A percentile compares a stretch with the other conserved stretches of the same genome.
Evolutionary conservation across 2,888 invertebrate species (phyloP).

Genomic region (Hipparchia semele): DNA sequence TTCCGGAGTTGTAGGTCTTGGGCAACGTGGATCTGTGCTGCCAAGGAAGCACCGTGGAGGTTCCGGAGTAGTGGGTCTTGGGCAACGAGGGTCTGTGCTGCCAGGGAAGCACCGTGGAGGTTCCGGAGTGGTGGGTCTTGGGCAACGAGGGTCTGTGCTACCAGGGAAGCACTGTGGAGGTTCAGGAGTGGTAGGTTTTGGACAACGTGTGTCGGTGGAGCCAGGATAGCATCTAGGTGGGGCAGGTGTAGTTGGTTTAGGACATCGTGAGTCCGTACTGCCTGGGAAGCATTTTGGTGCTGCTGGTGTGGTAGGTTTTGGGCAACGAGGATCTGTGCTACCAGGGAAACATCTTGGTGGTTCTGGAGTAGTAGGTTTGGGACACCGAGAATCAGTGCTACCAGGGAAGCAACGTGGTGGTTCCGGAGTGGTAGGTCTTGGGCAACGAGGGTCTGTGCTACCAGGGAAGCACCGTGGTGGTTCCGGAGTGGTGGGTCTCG

Average conservation of each 20-base stretch:
- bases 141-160: slow-evolving; percentile 49
- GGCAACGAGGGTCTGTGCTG: slow-evolving; percentile 51
- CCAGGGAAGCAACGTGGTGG: slow-evolving; percentile 36
- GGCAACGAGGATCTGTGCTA: slow-evolving; percentile 48
- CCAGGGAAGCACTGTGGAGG: slow-evolving; percentile 25
- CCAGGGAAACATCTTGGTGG: slow-evolving; percentile 34
- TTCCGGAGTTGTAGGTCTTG: slow-evolving; percentile 15
- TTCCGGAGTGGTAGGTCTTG: slow-evolving; percentile 43
- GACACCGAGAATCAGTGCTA: slow-evolving; percentile 32
- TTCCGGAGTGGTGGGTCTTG: slow-evolving; percentile 12
- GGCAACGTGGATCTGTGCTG: slow-evolving; percentile 49
- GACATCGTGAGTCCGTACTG: slow-evolving; percentile 60
- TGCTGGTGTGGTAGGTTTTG: slow-evolving; percentile 48
- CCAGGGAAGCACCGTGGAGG: slow-evolving; percentile 45
- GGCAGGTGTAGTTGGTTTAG: slow-evolving; percentile 47
- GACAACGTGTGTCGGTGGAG: slow-evolving; percentile 51
- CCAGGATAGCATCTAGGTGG: slow-evolving; percentile 54
- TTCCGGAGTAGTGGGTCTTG: slow-evolving; percentile 39
- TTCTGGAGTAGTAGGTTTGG: slow-evolving; percentile 17
- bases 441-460: slow-evolving; percentile 47
- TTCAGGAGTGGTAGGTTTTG: slow-evolving; percentile 40
- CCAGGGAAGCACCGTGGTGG: slow-evolving; percentile 45
- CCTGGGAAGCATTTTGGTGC: slow-evolving; percentile 61
- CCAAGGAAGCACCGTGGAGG: slow-evolving; percentile 25
- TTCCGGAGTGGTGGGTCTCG: slow-evolving; percentile 41